A percentile compares a stretch with the other conserved stretches of the same genome.
phyloP scores from a whole-genome alignment of 2,113 vertebrate species.

The Oryzias melastigma region DNA sequence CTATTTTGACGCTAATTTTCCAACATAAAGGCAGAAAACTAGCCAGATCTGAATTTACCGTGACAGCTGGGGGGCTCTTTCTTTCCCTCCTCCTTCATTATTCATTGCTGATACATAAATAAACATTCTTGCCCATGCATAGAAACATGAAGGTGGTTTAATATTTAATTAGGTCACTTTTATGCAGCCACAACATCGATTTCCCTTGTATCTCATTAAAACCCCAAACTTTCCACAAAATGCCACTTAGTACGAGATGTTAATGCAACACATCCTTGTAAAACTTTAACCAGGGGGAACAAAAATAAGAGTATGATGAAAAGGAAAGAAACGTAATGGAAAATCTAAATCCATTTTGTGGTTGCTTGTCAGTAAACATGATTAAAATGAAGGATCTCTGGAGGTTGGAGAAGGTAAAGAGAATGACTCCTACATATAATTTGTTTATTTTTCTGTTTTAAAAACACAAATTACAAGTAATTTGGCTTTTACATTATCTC shows the following conservation, averaged over 20 bases:
- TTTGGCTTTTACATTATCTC: too few relatives aligned
- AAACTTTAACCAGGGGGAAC: too few relatives aligned
- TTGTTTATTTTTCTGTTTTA: too few relatives aligned
- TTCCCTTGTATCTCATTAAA: not conserved
- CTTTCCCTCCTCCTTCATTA: not conserved
- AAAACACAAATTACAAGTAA: too few relatives aligned
- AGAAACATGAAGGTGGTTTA: slow-evolving; percentile 10
- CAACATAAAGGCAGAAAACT: slow-evolving; percentile 16
- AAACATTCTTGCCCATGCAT: not conserved
- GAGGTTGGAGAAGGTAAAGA: not conserved
- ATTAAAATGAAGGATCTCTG: not conserved
- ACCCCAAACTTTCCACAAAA: slow-evolving; percentile 6
- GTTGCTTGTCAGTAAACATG: not conserved
- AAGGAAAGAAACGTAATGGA: not conserved
- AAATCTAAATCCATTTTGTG: not conserved
- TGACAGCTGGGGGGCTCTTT: not conserved
- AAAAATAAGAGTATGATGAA: not conserved
- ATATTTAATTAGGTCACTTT: slow-evolving; percentile 33
- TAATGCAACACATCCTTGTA: not conserved
- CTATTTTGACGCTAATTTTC: slow-evolving; percentile 4
- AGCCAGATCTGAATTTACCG: slow-evolving; percentile 10
- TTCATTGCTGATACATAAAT: slow-evolving; percentile 1
- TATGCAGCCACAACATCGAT: slow-evolving; percentile 4
- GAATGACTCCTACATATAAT: too few relatives aligned
- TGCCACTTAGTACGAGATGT: not conserved